Evolutionary conservation across 1,140 invertebrate genomes (phyloP), one percentile per base, ranked within the genome.

Genomic region (Frieseomelitta varia): DNA sequence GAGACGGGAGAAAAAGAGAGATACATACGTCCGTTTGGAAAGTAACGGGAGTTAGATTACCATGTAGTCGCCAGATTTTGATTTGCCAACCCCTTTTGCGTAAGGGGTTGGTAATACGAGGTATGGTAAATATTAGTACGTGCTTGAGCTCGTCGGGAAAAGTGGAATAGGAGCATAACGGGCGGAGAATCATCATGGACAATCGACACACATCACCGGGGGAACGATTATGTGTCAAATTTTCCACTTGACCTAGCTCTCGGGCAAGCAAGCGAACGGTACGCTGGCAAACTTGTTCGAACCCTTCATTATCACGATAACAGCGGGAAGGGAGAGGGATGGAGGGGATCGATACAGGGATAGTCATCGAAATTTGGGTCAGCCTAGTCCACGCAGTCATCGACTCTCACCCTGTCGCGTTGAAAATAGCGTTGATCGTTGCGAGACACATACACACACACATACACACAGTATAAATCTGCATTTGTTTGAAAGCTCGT

Each of bases 281-380:
- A 58, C 51, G 61, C 61, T 21, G 67, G 79, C 76, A 85, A 89
- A 89, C 79, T 85, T 80, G 76, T 85, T 87, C 80, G 67, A 77
- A 79, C 81, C 76, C 88, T 89, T 76, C 76, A 89, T 90, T 89
- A 90, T 75, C 56, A 19, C 73, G 79, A 72, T 77, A 79, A 81
- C 77, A 47, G 39, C 39, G 39, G 6, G 8, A 8, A 8, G 39
- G 39, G 39, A 0, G 8, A 0, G 39, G 39, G 8, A 8, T 4
- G 39, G 8, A 15, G 14, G 51, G 47, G 85, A 85, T 89, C 88
- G 82, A 90, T 89, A 74, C 17, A 65, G 47, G 67, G 78, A 89
- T 89, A 81, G 88, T 87, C 88, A 89, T 90, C 85, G 85, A 87
- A 73, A 90, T 89, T 71, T 90, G 81, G 88, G 85, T 85, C 80